These are phyloP conservation scores for Hylaeus volcanicus DNA, from an alignment of 1,140 invertebrate genomes.

Conservation along the genomic window DNA sequence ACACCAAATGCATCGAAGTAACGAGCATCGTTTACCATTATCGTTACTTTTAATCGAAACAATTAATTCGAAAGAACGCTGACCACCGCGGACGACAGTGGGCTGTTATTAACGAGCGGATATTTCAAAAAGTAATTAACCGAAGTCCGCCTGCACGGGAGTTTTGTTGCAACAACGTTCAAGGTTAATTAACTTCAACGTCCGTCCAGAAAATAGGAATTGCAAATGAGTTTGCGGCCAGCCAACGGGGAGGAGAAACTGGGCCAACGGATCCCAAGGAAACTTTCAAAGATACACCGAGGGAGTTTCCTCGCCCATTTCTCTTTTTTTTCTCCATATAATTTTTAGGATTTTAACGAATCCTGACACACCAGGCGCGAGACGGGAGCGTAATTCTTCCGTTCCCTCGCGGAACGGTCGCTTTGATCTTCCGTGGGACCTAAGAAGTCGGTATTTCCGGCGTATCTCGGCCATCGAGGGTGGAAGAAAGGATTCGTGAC, in stretches of 20 bases:
- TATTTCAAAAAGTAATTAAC: not conserved
- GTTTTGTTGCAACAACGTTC: not conserved
- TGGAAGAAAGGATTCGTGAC: slow-evolving; percentile 45
- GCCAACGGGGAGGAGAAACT: not conserved
- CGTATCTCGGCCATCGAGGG: not conserved
- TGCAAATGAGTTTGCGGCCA: slow-evolving; percentile 3
- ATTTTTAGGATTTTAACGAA: not conserved
- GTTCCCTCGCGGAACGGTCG: not conserved
- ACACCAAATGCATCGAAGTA: too few relatives aligned
- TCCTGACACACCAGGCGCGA: not conserved
- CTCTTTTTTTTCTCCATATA: not conserved
- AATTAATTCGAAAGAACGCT: too few relatives aligned
- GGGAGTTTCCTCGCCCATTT: not conserved
- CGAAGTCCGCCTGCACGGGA: not conserved
- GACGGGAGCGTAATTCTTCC: too few relatives aligned
- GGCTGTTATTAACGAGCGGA: not conserved
- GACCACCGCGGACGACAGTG: not conserved
- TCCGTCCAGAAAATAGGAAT: not conserved
- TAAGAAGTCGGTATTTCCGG: slow-evolving; percentile 3
- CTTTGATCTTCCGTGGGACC: not conserved
- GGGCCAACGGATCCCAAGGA: not conserved
- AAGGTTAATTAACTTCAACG: slow-evolving; percentile 6
- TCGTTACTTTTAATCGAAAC: too few relatives aligned
- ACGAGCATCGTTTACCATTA: too few relatives aligned
- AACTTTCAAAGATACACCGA: not conserved